Evolutionary conservation across 30 jellyfish, hydroid and myxozoan species (phyloP).

Genomic region (Aurelia sp.): DNA sequence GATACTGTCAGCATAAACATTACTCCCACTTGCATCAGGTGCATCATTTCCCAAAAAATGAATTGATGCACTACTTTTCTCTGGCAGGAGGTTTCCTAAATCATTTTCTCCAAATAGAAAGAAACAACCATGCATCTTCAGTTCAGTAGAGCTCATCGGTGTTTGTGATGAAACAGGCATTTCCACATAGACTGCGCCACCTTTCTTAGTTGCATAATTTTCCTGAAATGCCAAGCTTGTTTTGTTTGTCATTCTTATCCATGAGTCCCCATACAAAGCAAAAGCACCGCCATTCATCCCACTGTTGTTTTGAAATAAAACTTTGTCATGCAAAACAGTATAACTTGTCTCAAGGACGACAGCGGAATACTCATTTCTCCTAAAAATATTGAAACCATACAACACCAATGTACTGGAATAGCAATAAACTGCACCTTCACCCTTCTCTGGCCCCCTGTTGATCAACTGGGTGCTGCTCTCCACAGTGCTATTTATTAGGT

Average conservation of each 20-base stretch:
- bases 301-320: conserved; percentile 36
- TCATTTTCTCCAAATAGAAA: conserved; percentile 33
- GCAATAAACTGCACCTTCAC: conserved; percentile 78
- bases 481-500: conserved; percentile 14
- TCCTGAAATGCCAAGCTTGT: conserved; percentile 22
- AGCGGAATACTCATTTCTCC: conserved; percentile 53
- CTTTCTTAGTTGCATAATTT: conserved; percentile 75
- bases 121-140: conserved; percentile 62
- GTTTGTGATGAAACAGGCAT: conserved; percentile 60
- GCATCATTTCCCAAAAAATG: conserved; percentile 66
- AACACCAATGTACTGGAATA: conserved; percentile 18
- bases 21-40: conserved; percentile 71
- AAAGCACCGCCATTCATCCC: conserved; percentile 87
- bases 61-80: conserved; percentile 47
- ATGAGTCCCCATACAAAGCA: conserved; percentile 68
- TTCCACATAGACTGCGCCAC: conserved; percentile 83
- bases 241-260: conserved; percentile 6
- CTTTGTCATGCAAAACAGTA: conserved; percentile 1
- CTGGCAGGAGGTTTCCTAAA: conserved; percentile 21
- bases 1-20: conserved; percentile 71
- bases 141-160: conserved; percentile 75
- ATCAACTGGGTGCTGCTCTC: conserved; percentile 12
- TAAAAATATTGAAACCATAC: conserved; percentile 13
- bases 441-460: conserved; percentile 13
- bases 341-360: conserved; percentile 62